Base-by-base conservation (phyloP, 2,888 invertebrate genomes). In the Cyclophora punctaria region DNA sequence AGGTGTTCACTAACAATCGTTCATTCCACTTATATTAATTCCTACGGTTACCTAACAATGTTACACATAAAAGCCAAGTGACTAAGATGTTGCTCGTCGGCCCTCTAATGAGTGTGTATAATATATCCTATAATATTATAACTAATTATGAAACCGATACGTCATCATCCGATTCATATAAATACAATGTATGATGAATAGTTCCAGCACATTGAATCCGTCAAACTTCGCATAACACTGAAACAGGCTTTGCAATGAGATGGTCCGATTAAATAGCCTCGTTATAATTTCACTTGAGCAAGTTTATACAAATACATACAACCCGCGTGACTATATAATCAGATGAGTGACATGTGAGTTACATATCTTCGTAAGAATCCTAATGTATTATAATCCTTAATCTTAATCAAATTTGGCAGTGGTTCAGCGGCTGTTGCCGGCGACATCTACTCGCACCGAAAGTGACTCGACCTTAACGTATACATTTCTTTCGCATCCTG, bases 341-440 rank as follows among this genome's bases (percentile, higher is more conserved):
- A 51, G 53, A 51, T 56, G 50, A 52, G 49, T 57, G 51, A 53
- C 55, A 46, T 56, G 58, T 55, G 55, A 48, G 61, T 57, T 65
- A 62, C 62, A 66, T 59, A 62, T 37, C 67, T 69, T 59, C 57
- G 49, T 46, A 20, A 43, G 37, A 56, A 60, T 59, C 62, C 74
- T 80, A 68, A 68, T 62, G 64, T 70, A 69, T 69, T 60, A 62
- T 64, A 52, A 66, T 60, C 51, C 67, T 70, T 75, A 20, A 73
- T 63, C 52, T 42, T 48, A 48, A 51, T 37, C 48, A 48, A 20
- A 20, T 54, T 50, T 87, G 87, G 87, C 87, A 87, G 87, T 87
- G 83, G 64, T 78, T 73, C 69, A 78, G 82, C 80, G 76, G 81
- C 80, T 80, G 80, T 71, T 63, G 80, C 81, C 79, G 72, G 82